These are phyloP conservation scores for Cercopithecus mona DNA, from an alignment of 2,113 vertebrate genomes.

Conservation along the genomic window DNA sequence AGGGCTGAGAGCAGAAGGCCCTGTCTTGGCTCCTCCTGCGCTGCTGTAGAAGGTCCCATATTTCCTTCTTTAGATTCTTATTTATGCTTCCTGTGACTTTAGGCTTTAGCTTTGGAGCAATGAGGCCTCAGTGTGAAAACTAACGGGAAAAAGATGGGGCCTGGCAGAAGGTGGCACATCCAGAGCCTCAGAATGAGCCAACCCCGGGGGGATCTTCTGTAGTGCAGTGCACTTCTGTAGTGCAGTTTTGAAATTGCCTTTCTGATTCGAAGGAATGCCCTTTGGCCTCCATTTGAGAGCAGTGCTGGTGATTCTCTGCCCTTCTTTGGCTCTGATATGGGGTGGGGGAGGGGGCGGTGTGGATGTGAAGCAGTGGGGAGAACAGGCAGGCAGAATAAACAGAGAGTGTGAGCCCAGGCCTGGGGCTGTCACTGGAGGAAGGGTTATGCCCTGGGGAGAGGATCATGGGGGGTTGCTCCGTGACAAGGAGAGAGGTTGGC, in stretches of 20 bases:
- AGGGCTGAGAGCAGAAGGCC: not conserved
- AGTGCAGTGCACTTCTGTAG: conserved; percentile 59
- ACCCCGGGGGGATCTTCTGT: conserved; percentile 56
- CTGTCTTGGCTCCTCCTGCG: not conserved
- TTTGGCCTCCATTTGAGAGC: conserved; percentile 75
- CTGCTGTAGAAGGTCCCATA: not conserved
- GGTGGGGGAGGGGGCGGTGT: conserved; percentile 12
- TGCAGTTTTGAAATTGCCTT: conserved; percentile 73
- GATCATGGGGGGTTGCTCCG: not conserved
- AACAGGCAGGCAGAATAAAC: not conserved
- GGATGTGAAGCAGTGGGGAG: not conserved
- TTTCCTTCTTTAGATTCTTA: not conserved
- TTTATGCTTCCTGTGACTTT: not conserved
- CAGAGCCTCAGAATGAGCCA: conserved; percentile 31
- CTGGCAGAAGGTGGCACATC: not conserved
- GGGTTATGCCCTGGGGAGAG: not conserved
- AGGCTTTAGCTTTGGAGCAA: not conserved
- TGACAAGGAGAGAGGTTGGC: not conserved
- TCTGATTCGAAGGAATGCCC: conserved; percentile 75
- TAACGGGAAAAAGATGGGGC: not conserved
- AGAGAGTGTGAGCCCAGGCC: not conserved
- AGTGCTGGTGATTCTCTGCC: conserved; percentile 73
- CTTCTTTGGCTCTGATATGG: conserved; percentile 66
- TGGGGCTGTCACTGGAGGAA: no score
- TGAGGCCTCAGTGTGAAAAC: not conserved